Evolutionary conservation across 1,140 invertebrate genomes (phyloP).

Genomic region (Diprion similis): DNA sequence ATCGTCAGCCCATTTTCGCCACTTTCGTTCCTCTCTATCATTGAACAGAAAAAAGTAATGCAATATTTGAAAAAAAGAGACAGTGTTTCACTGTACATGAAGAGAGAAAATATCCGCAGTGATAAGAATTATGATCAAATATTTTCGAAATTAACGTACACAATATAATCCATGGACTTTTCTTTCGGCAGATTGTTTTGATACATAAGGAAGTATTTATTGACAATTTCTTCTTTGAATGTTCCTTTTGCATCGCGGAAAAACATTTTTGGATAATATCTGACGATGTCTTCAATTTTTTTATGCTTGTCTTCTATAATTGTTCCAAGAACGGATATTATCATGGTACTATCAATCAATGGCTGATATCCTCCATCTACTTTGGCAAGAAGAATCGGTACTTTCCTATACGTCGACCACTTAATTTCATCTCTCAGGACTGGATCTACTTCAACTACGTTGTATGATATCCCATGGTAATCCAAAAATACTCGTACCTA

Average conservation of each 20-base stretch:
- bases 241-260: constrained; percentile 74
- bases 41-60: constrained; percentile 22
- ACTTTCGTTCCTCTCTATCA: constrained; percentile 88
- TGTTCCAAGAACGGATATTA: constrained; percentile 87
- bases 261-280: constrained; percentile 82
- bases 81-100: constrained; percentile 13
- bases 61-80: constrained; percentile 28
- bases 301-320: constrained; percentile 72
- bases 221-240: constrained; percentile 81
- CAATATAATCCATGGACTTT: constrained; percentile 66
- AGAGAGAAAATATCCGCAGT: neutral
- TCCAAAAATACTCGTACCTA: constrained; percentile 88
- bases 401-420: constrained; percentile 96
- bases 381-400: constrained; percentile 89
- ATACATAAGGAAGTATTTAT: constrained; percentile 96
- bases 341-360: constrained; percentile 93
- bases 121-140: constrained; percentile 3
- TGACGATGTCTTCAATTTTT: constrained; percentile 74
- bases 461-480: constrained; percentile 92
- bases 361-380: constrained; percentile 78
- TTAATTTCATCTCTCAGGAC: constrained; percentile 89
- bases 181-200: constrained; percentile 65
- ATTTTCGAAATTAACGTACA: constrained; percentile 62
- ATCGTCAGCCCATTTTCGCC: constrained; percentile 94
- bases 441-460: constrained; percentile 96